Base-by-base conservation (phyloP, 2,113 vertebrate genomes). In the Elgaria multicarinata region DNA sequence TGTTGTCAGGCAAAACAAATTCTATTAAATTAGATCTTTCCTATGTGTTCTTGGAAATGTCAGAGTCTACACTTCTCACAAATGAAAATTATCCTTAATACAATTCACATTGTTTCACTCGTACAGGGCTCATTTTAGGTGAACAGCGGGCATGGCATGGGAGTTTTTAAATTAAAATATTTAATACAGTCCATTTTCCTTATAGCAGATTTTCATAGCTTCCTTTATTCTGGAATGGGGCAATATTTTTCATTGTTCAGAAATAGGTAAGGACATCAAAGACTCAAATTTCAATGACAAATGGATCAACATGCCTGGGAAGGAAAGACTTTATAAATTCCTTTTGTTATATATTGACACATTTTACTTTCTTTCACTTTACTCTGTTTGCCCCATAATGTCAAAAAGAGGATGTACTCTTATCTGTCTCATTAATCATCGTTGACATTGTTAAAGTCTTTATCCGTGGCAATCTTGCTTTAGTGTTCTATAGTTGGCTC, bases 341-440 rank as follows among this genome's bases (percentile, higher is more conserved):
- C 76, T 71, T 44, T 74, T 46, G 6, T 91, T 87, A n/a, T 82
- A 69, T 74, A 92, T 6, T 91, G 50, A 71, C 88, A 88, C 67
- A 77, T 86, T 88, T 90, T 58, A 62, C 62, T 93, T 93, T 92
- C 79, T 93, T 93, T 93, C 76, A 71, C 87, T 92, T 83, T 86
- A 53, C 82, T 87, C 90, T 86, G 3, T 67, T 74, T 93, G 90
- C n/a, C 75, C 85, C 67, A 86, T 86, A 81, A 87, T 82, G 89
- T 94, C 87, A 86, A 87, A 92, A 95, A 44, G 86, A 89, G 91
- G 88, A 93, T 94, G 62, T 90, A 91, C 87, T 91, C 75, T 93
- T 94, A 92, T 93, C 93, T 94, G 26, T 86, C 76, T 90, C 89
- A 92, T 95, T 95, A 95, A 91, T 94, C 93, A 93, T 90, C 71